Conservation (phyloP, 2,113 vertebrate species). For the Prinia subflava region DNA sequence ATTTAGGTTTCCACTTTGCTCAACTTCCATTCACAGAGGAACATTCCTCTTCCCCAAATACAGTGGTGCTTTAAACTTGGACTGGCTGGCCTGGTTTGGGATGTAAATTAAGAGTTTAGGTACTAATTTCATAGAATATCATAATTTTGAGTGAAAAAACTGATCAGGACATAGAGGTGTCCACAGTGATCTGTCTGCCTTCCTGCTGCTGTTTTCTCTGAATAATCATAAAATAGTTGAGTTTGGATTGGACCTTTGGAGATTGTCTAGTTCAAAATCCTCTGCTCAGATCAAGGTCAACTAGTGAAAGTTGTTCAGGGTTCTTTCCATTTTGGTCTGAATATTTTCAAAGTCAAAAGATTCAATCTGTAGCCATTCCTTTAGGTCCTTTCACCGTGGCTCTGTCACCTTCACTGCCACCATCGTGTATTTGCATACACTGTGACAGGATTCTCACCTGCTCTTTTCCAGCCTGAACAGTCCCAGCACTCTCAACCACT, state of each 20-base stretch:
- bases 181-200: not conserved
- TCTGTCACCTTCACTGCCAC: not conserved
- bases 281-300: not conserved
- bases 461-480: not conserved
- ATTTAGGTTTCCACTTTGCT: not conserved
- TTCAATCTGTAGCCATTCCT: not conserved
- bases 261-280: not conserved
- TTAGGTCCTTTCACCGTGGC: not conserved
- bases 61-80: not conserved
- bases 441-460: not conserved
- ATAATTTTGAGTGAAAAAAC: not conserved
- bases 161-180: accelerated
- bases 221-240: not conserved
- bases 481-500: not conserved
- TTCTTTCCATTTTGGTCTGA: not conserved
- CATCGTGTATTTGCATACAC: not conserved
- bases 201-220: not conserved
- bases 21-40: not conserved
- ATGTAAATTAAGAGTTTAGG: not conserved
- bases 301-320: not conserved
- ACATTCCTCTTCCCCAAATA: not conserved
- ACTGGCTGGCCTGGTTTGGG: not conserved
- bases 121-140: not conserved
- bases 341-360: not conserved
- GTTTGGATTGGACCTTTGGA: not conserved